Evolutionary conservation across 30 jellyfish, hydroid and myxozoan genomes (phyloP).

Genomic region (Mastigias papua): DNA sequence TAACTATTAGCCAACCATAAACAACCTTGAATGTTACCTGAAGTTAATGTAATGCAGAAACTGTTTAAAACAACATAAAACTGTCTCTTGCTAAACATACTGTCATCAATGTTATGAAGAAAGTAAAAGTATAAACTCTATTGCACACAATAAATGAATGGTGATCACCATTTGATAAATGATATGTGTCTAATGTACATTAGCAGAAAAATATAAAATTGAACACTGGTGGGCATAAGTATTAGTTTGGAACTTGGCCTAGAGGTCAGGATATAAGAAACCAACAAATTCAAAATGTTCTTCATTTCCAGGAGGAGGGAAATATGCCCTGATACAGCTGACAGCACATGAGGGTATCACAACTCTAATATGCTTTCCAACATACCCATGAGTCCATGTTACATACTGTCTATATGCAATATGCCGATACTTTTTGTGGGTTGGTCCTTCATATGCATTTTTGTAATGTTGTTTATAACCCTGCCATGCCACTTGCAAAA

Average conservation of each 20-base stretch:
- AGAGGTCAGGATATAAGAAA: slow-evolving; percentile 13
- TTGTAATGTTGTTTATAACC: slow-evolving; percentile 37
- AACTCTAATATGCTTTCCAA: slow-evolving; percentile 30
- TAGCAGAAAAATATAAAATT: slow-evolving; percentile 7
- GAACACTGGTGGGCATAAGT: slow-evolving; percentile 19
- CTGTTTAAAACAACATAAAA: not conserved
- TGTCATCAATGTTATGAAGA: slow-evolving; percentile 12
- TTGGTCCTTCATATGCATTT: slow-evolving; percentile 42
- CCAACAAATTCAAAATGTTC: not conserved
- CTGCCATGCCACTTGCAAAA: slow-evolving; percentile 48
- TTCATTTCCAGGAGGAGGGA: slow-evolving; percentile 48
- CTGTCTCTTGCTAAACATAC: not conserved
- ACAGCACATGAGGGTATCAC: slow-evolving; percentile 44
- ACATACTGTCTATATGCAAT: slow-evolving; percentile 31
- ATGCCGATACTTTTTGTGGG: slow-evolving; percentile 40
- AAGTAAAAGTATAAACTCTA: slow-evolving; percentile 21
- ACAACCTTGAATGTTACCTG: slow-evolving; percentile 1
- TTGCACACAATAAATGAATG: slow-evolving; percentile 5
- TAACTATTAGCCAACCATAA: slow-evolving; percentile 5
- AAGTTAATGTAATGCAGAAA: slow-evolving; percentile 1
- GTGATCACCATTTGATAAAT: not conserved
- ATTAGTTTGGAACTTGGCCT: slow-evolving; percentile 12
- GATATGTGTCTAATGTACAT: slow-evolving; percentile 5
- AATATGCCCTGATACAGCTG: slow-evolving; percentile 48
- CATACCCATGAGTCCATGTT: slow-evolving; percentile 43